Percentiles rank a stretch among this genome's conserved stretches.
These are phyloP conservation scores for Napeogenes inachia DNA, from an alignment of 2,888 invertebrate genomes.

Conservation along the genomic window DNA sequence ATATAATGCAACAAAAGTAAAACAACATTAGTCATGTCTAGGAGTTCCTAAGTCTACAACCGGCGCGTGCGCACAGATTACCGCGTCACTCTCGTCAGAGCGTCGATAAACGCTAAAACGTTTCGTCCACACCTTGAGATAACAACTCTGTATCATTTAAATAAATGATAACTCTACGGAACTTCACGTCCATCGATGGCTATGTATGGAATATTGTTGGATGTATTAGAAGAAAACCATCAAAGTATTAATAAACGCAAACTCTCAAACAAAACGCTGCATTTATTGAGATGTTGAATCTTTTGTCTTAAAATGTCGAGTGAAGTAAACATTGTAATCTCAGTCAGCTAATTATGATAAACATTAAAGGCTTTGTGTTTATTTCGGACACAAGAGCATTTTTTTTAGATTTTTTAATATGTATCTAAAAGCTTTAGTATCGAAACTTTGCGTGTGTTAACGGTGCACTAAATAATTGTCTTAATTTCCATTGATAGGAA, in stretches of 20 bases:
- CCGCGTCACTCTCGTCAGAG: constrained; percentile 43
- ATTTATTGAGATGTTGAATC: constrained; percentile 1
- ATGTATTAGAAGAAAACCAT: not conserved
- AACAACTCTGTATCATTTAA: constrained; percentile 18
- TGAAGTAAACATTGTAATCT: constrained; percentile 2
- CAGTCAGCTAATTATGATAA: not conserved
- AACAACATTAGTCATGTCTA: constrained; percentile 20
- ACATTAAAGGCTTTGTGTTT: not conserved
- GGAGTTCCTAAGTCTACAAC: constrained; percentile 17
- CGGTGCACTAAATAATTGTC: no score
- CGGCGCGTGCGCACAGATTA: constrained; percentile 64
- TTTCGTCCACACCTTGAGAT: constrained; percentile 35
- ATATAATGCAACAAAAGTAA: not conserved
- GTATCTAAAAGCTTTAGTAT: no score
- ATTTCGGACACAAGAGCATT: not conserved
- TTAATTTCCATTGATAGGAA: no score
- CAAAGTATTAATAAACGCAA: not conserved
- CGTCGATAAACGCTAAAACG: constrained; percentile 62
- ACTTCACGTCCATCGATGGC: not conserved
- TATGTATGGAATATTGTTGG: not conserved
- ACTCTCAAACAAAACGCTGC: no score
- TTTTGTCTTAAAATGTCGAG: not conserved
- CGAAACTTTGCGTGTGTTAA: no score
- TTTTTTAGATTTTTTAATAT: no score
- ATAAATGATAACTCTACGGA: constrained; percentile 5